Conservation (phyloP, 2,797 vertebrate genomes). For the Lepus oiostolus region DNA sequence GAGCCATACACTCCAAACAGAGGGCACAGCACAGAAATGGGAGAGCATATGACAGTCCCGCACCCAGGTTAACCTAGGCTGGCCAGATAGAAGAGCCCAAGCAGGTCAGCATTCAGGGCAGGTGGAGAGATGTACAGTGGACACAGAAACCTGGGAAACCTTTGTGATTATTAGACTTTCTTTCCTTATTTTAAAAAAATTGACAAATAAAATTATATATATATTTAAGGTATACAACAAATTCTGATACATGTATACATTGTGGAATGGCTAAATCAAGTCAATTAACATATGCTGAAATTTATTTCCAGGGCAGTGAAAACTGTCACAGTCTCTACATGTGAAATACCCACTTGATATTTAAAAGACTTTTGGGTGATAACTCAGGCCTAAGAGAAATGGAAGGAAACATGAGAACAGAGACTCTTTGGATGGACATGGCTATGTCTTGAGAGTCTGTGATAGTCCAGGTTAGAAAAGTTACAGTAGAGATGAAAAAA, state of each 20-base stretch:
- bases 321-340: background rate
- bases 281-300: background rate
- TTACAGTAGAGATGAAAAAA: background rate
- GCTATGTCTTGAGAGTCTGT: background rate
- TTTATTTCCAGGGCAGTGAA: slow-evolving; percentile 10
- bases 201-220: background rate
- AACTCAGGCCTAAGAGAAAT: background rate
- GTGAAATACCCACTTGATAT: background rate
- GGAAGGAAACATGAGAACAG: background rate
- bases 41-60: background rate
- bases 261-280: background rate
- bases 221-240: background rate
- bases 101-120: background rate
- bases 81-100: background rate
- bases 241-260: background rate
- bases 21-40: background rate
- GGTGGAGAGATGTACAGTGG: background rate
- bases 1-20: background rate
- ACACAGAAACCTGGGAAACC: background rate
- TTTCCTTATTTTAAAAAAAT: background rate
- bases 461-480: background rate
- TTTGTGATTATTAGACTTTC: background rate
- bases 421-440: background rate
- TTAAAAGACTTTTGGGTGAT: background rate
- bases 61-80: background rate